Evolutionary conservation across 2,113 vertebrate genomes (phyloP).

Genomic region (Labrus mixtus): DNA sequence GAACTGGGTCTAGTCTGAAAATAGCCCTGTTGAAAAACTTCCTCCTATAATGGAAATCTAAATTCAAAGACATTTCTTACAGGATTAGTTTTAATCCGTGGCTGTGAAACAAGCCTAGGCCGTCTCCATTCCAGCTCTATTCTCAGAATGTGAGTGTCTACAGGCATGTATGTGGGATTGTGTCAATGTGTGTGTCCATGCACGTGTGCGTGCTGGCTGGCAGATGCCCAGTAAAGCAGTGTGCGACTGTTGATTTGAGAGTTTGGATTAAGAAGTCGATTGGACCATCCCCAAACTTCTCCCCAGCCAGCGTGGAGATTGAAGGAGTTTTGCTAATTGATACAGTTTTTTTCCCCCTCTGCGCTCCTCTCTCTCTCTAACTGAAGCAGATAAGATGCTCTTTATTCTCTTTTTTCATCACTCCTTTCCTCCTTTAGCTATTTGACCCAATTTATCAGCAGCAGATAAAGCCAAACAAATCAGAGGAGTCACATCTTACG

Average conservation of each 20-base stretch:
- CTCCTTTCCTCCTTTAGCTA: conserved; percentile 38
- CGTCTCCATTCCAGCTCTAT: conserved; percentile 44
- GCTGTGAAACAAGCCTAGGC: conserved; percentile 66
- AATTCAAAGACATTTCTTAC: conserved; percentile 66
- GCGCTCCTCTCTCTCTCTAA: conserved; percentile 15
- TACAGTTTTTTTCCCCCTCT: conserved; percentile 33
- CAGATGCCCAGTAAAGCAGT: conserved; percentile 24
- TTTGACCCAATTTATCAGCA: conserved; percentile 73
- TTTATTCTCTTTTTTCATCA: conserved; percentile 50
- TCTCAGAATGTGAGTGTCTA: conserved; percentile 37
- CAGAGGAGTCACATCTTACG: conserved; percentile 28
- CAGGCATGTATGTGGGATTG: conserved; percentile 6
- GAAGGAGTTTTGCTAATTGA: conserved; percentile 52
- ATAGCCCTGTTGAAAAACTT: conserved; percentile 15
- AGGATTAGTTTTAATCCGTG: conserved; percentile 72
- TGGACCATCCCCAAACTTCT: conserved; percentile 56
- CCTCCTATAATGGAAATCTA: conserved; percentile 61
- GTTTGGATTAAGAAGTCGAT: conserved; percentile 58
- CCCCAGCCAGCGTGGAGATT: conserved; percentile 22
- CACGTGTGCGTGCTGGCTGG: background rate
- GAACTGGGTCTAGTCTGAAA: conserved; percentile 39
- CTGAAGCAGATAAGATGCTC: conserved; percentile 44
- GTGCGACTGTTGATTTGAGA: conserved; percentile 20
- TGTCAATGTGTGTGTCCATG: background rate
- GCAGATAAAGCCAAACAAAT: conserved; percentile 70